Evolutionary conservation across 2,113 vertebrate species (phyloP).

Genomic region (Callipepla squamata): DNA sequence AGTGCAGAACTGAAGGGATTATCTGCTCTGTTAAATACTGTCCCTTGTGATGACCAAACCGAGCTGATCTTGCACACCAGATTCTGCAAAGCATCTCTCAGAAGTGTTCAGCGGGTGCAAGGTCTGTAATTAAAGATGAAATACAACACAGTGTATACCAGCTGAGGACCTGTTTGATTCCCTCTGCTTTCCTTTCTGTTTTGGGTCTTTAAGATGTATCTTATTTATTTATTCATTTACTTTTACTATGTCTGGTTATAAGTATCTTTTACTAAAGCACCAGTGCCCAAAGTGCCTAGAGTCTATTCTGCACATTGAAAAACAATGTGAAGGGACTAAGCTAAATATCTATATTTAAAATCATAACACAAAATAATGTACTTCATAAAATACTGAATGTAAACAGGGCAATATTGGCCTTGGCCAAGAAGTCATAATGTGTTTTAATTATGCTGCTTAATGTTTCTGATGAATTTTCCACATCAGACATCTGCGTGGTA

Average conservation of each 20-base stretch:
- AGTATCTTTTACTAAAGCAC: not conserved
- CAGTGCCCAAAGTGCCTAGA: not conserved
- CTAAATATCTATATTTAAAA: not conserved
- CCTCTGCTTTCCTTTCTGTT: not conserved
- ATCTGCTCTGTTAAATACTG: not conserved
- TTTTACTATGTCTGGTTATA: not conserved
- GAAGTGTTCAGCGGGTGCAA: not conserved
- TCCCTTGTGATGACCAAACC: not conserved
- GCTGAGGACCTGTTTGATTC: not conserved
- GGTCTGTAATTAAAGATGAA: not conserved
- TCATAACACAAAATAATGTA: not conserved
- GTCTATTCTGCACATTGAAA: not conserved
- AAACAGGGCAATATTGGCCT: not conserved
- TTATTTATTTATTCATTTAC: not conserved
- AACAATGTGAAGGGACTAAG: not conserved
- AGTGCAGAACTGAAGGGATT: not conserved
- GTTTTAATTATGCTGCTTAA: not conserved
- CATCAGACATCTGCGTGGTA: not conserved
- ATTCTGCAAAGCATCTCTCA: not conserved
- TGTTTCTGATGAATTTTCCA: not conserved
- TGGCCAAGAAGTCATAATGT: not conserved
- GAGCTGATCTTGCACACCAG: not conserved
- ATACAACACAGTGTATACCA: rapidly evolving
- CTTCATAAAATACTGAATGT: not conserved
- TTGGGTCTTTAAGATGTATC: not conserved